Evolutionary conservation across 2,797 vertebrate genomes (phyloP), one percentile per base, ranked within the genome.

Genomic region (Sebastes matsubarae): DNA sequence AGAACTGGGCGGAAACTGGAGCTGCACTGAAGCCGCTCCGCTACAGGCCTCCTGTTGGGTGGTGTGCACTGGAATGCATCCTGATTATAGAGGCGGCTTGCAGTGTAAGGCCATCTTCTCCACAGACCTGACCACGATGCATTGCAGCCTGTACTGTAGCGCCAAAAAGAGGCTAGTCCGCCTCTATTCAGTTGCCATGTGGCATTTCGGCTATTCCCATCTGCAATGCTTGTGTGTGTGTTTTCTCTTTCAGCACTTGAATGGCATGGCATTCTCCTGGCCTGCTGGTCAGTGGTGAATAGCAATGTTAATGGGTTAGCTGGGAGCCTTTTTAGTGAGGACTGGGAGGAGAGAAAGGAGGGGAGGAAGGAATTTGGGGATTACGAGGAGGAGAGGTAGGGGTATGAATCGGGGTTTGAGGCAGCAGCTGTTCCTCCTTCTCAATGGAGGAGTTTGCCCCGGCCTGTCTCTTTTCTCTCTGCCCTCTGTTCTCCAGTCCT

Each of bases 381-480:
- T 95, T 95, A 95, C 67, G 83, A 92, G 89, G 86, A 91, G 92
- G 86, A 92, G 93, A 91, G 88, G 91, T 83, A 92, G 89, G 84
- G 87, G 80, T 92, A 85, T 94, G 91, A 95, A 93, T 95, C 80
- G 27, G 90, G 92, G 90, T 94, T 88, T 80, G 57, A 73, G 91
- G 86, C 88, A 92, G 95, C 96, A 96, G 96, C 96, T 96, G 96
- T 96, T 95, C 72, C 79, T 80, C 85, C 91, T 87, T 89, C 92
- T 96, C 94, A 96, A 93, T 92, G 79, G 89, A 87, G 55, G 82
- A 84, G 88, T 94, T 85, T 10, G 29, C 73, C 86, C 85, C 36
- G 46, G 84, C 79, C 76, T 68, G 55, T 85, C 85, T 71, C 84
- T 74, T 86, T 83, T 89, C 79, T 86, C 79, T 84, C 80, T 46